Percentiles rank a stretch among this genome's conserved stretches.
phyloP scores from a whole-genome alignment of 2,797 vertebrate species.

The Gymnoscopelus braueri region DNA sequence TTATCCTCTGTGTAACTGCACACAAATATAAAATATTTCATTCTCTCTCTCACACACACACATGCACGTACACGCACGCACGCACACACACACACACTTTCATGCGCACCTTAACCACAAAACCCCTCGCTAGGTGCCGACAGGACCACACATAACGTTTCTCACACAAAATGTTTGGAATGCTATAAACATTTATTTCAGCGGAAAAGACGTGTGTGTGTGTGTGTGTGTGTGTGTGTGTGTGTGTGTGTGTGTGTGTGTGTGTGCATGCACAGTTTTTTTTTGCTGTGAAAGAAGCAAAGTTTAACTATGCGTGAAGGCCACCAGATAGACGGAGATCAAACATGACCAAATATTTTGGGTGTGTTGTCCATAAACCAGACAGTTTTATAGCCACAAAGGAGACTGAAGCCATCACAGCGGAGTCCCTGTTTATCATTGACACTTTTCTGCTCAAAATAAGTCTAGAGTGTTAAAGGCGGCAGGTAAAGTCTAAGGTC shows the following conservation, averaged over 20 bases:
- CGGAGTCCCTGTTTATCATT: constrained; percentile 44
- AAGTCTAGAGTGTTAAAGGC: no score
- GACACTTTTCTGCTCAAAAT: constrained; percentile 15
- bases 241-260: background rate
- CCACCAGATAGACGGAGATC: constrained; percentile 62
- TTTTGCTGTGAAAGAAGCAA: constrained; percentile 54
- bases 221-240: constrained; percentile 23
- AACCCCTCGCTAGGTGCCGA: constrained; percentile 75
- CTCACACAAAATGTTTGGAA: constrained; percentile 81
- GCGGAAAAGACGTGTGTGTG: constrained; percentile 67
- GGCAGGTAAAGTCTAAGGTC: no score
- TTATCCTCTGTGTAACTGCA: background rate
- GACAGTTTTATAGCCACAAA: constrained; percentile 55
- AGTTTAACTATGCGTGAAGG: constrained; percentile 62
- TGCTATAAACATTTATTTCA: constrained; percentile 84
- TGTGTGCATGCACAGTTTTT: constrained; percentile 31
- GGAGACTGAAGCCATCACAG: constrained; percentile 15
- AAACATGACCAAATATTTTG: constrained; percentile 69
- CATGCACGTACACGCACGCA: constrained; percentile 37
- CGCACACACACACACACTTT: constrained; percentile 50
- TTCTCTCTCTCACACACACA: constrained; percentile 29
- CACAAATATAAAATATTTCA: constrained; percentile 6
- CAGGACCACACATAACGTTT: constrained; percentile 84
- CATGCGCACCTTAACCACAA: constrained; percentile 79
- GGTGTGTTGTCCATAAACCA: constrained; percentile 56